phyloP scores from a whole-genome alignment of 2,113 vertebrate species.

The Microcebus griseorufus region DNA sequence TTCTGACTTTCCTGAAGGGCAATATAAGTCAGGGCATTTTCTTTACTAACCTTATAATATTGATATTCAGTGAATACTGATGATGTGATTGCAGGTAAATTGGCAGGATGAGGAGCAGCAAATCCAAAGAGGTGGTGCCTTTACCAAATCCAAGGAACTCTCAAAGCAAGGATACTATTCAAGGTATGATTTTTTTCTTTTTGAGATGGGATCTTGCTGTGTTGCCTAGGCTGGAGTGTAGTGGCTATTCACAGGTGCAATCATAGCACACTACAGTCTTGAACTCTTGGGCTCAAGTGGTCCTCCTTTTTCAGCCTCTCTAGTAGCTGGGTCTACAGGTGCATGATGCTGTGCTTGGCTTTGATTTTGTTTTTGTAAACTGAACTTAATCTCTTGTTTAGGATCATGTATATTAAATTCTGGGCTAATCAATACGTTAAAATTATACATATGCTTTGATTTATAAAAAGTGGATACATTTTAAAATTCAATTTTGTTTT shows the following conservation, averaged over 20 bases:
- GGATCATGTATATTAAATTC: constrained; percentile 12
- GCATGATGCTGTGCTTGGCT: too few relatives aligned
- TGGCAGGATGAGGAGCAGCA: constrained; percentile 91
- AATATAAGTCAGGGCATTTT: background rate
- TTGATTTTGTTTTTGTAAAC: background rate
- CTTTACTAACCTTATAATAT: constrained; percentile 6
- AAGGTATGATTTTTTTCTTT: constrained; percentile 84
- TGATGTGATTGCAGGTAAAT: constrained; percentile 84
- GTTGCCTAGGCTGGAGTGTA: too few relatives aligned
- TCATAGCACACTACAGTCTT: too few relatives aligned
- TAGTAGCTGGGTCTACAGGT: too few relatives aligned
- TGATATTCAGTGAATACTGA: background rate
- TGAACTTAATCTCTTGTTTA: constrained; percentile 50
- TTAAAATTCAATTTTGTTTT: background rate
- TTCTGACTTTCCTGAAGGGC: background rate
- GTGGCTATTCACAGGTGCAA: too few relatives aligned
- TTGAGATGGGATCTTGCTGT: too few relatives aligned
- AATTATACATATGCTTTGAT: constrained; percentile 21
- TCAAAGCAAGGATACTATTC: constrained; percentile 83
- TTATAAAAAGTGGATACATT: constrained; percentile 19
- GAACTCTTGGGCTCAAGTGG: too few relatives aligned
- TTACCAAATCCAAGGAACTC: constrained; percentile 81
- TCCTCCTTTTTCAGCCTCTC: too few relatives aligned
- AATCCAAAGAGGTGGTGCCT: constrained; percentile 84
- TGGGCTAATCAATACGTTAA: constrained; percentile 37